Conservation (phyloP, 2,113 vertebrate species). For the Spheniscus mendiculus region DNA sequence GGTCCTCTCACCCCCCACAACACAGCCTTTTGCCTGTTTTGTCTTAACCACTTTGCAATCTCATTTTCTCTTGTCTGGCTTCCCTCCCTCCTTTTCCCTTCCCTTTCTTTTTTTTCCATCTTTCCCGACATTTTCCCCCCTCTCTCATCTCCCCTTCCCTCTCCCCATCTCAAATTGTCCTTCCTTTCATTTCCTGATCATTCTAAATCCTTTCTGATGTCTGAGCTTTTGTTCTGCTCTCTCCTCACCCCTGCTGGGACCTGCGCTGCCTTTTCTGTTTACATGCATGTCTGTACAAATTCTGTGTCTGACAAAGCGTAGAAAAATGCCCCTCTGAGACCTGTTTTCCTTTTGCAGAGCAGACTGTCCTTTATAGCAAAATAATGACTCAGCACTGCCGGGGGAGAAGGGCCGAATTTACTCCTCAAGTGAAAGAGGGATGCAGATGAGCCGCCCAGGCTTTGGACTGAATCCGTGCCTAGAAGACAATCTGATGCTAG, state of each 20-base stretch:
- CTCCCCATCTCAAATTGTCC: not conserved
- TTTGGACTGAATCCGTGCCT: not conserved
- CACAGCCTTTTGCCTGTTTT: not conserved
- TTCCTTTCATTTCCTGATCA: not conserved
- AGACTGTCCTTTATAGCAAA: not conserved
- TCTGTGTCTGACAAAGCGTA: not conserved
- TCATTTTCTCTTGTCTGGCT: not conserved
- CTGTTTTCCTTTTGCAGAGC: not conserved
- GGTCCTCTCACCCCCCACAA: not conserved
- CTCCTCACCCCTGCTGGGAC: constrained; percentile 26
- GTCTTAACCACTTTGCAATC: not conserved
- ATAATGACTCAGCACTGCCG: constrained; percentile 22
- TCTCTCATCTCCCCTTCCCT: not conserved
- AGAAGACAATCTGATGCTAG: not conserved
- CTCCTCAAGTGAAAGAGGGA: not conserved
- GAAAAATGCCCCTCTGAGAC: not conserved
- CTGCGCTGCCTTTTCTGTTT: not conserved
- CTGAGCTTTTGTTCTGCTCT: not conserved
- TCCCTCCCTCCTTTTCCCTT: no score
- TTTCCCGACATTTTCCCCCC: not conserved
- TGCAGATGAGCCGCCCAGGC: not conserved
- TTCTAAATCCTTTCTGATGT: not conserved
- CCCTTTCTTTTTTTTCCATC: not conserved
- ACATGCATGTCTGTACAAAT: not conserved
- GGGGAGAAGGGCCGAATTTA: not conserved